Base-by-base conservation (phyloP, 2,888 invertebrate species). In the Candidula unifasciata region DNA sequence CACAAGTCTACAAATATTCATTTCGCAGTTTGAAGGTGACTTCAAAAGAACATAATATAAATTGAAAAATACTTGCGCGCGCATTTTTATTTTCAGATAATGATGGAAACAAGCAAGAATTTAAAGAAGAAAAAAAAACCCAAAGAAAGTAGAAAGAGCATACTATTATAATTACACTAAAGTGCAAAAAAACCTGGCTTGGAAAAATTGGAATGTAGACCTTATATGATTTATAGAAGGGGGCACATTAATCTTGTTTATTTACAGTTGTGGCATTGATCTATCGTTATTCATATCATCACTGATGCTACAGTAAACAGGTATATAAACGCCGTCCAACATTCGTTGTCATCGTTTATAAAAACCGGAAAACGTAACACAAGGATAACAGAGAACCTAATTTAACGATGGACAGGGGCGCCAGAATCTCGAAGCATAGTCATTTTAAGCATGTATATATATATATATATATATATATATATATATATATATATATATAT, bases 271-370 rank as follows among this genome's bases (percentile, higher is more conserved):
- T 57, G 74, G 18, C 74, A 74, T 27, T 52, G 52, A 74, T 54
- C 27, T 54, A 74, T 74, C 74, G 24, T 27, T 54, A 54, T 74
- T 74, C 74, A 54, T 74, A 74, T 27, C 30, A 30, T 52, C 54
- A 54, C 18, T 74, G 54, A 74, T 33, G 74, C 54, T 30, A 27
- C 2, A 74, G 54, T 0, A 54, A 30, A 54, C 21, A 3, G 3
- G 54, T 54, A 21, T 18, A 74, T 57, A 54, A 74, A 54, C 30
- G 30, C 54, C 0, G 30, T 18, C 27, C 6, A n/a, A 52, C 24
- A n/a, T 69, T 74, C 54, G 54, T 74, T 54, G 74, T 74, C 74
- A 74, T 74, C 54, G 44, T 30, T 74, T 52, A 54, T 74, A 54
- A 74, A 73, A 74, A 54, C 52, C 13, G 30, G 3, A 30, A 18